A percentile compares a stretch with the other conserved stretches of the same genome.
Evolutionary conservation across 2,113 vertebrate genomes (phyloP).

Genomic region (Rutilus rutilus): DNA sequence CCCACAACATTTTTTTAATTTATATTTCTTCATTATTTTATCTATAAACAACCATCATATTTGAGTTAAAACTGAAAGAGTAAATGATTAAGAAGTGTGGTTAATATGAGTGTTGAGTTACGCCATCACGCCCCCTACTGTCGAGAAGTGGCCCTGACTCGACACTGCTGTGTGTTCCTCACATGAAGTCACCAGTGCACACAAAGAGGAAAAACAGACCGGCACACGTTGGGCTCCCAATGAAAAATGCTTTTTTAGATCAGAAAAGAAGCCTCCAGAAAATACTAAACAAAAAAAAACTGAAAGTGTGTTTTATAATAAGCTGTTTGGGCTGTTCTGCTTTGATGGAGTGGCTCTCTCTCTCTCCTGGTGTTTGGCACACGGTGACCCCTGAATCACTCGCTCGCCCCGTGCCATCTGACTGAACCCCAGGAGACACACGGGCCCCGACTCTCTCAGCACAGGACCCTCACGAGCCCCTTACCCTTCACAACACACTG

Average conservation of each 20-base stretch:
- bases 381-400: conserved; percentile 63
- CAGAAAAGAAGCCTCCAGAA: not conserved
- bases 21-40: not conserved
- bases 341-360: not conserved
- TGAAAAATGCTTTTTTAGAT: not conserved
- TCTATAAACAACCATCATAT: not conserved
- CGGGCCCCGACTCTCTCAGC: conserved; percentile 45
- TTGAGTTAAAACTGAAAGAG: not conserved
- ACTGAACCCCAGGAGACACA: conserved; percentile 41
- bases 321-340: not conserved
- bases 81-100: not conserved
- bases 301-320: not conserved
- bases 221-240: not conserved
- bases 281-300: not conserved
- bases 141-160: conserved; percentile 58
- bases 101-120: conserved; percentile 62
- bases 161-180: not conserved
- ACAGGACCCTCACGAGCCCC: conserved; percentile 60
- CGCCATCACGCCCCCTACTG: conserved; percentile 89
- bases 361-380: conserved; percentile 67
- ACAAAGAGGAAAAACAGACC: not conserved
- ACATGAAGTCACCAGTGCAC: not conserved
- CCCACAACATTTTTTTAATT: not conserved
- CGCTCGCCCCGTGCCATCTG: conserved; percentile 70
- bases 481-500: conserved; percentile 80